These are phyloP conservation scores for Phallusia fumigata DNA, from an alignment of 23 tunicate genomes.

Conservation along the genomic window DNA sequence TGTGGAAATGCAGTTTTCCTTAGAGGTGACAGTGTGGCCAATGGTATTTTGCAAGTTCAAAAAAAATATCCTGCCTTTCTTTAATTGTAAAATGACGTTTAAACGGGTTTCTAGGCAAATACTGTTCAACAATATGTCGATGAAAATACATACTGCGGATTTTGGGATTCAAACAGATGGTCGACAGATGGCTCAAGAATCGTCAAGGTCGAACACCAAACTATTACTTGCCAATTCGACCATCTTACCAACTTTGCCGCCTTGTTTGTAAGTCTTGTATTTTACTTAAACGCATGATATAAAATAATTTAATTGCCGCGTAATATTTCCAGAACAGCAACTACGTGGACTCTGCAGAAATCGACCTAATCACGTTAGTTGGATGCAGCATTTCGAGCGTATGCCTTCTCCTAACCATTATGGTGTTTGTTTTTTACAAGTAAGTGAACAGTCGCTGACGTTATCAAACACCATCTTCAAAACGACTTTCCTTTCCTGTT, in stretches of 20 bases:
- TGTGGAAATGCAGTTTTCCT: conserved; percentile 2
- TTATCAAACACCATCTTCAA: too few relatives aligned
- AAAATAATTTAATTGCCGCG: not conserved
- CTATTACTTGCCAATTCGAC: conserved; percentile 7
- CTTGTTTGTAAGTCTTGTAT: conserved; percentile 18
- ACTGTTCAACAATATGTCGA: not conserved
- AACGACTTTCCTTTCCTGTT: too few relatives aligned
- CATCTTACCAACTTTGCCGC: conserved; percentile 46
- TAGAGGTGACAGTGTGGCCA: not conserved
- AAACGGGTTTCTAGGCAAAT: not conserved
- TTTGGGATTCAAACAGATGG: conserved; percentile 29
- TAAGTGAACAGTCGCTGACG: not conserved
- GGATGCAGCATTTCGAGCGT: conserved; percentile 24
- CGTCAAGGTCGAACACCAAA: not conserved
- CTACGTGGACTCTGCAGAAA: not conserved
- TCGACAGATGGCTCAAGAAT: conserved; percentile 10
- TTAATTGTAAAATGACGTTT: not conserved
- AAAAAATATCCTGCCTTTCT: not conserved
- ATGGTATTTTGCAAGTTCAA: not conserved
- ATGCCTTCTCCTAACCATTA: not conserved
- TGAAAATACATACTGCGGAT: conserved; percentile 10
- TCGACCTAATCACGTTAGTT: conserved; percentile 18
- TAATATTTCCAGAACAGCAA: not conserved
- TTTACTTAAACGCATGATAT: not conserved
- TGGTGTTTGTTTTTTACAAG: not conserved